Base-by-base conservation (phyloP, 2,113 vertebrate genomes). In the Euleptes europaea region DNA sequence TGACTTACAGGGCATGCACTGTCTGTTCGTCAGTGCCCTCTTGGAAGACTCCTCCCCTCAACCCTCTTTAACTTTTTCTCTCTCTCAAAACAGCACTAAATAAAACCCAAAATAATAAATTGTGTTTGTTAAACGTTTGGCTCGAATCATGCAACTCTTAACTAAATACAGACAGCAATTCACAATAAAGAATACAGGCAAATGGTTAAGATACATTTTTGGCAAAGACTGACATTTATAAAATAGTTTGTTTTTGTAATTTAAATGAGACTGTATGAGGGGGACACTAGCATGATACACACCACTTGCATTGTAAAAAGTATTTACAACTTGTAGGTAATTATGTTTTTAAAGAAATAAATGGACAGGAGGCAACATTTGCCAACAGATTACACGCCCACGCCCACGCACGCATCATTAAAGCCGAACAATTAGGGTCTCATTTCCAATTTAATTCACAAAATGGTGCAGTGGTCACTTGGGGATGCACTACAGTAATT, bases 161-260 rank as follows among this genome's bases (percentile, higher is more conserved):
- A 92, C 72, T 0, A 1, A 91, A 93, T 72, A 73, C 88, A 91
- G 88, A 86, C 67, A 93, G 69, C 47, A 60, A 13, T 88, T 91
- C 72, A 87, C 0, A 0, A 86, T 90, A 88, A 88, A 88, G 84
- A 87, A 19, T 74, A 92, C 83, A 91, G 54, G 11, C 80, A 92
- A 94, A 90, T 89, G 89, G 73, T 92, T 93, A 91, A 86, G 88
- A 91, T 72, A 88, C 14, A 84, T 91, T 94, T 94, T 88, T 93
- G 93, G 84, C 93, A 91, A 88, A 78, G 66, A 90, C 80, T 83
- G 3, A 84, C 88, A 88, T 91, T 93, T 84, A 65, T 91, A 72
- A 88, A 93, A 92, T 91, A 93, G 82, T 88, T 93, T 88, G 84
- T 49, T 70, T 71, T 71, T 47, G 69, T 78, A 73, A 54, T 80